These are phyloP conservation scores for Illadopsis cleaveri DNA, from an alignment of 2,113 vertebrate species.

Conservation along the genomic window DNA sequence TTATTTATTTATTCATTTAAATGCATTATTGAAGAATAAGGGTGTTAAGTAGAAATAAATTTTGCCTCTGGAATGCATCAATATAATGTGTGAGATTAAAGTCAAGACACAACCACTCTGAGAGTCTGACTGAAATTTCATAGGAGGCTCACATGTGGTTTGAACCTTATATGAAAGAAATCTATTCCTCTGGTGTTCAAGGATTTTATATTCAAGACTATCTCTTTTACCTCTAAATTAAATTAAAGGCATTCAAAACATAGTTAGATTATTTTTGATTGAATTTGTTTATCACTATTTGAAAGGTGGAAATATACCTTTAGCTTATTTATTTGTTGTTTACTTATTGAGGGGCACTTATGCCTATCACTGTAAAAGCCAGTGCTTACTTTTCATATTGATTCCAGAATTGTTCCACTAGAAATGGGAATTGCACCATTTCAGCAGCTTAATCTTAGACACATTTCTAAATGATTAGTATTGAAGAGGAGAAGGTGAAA, in stretches of 20 bases:
- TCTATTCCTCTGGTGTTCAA: neutral
- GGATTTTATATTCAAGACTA: neutral
- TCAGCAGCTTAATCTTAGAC: neutral
- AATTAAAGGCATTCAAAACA: neutral
- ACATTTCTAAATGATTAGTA: neutral
- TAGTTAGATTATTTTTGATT: neutral
- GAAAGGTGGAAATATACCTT: neutral
- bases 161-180: neutral
- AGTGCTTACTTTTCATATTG: neutral
- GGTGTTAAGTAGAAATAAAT: neutral
- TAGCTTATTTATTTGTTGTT: neutral
- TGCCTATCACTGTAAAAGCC: neutral
- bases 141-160: neutral
- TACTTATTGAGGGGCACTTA: neutral
- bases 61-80: neutral
- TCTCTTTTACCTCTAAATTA: neutral
- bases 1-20: neutral
- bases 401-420: neutral
- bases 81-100: neutral
- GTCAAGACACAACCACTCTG: neutral
- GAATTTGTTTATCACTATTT: neutral
- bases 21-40: neutral
- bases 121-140: neutral
- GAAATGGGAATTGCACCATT: neutral
- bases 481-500: neutral